Percentiles rank a stretch among this genome's conserved stretches.
These are phyloP conservation scores for Hydropotes inermis DNA, from an alignment of 2,113 vertebrate genomes.

Conservation along the genomic window DNA sequence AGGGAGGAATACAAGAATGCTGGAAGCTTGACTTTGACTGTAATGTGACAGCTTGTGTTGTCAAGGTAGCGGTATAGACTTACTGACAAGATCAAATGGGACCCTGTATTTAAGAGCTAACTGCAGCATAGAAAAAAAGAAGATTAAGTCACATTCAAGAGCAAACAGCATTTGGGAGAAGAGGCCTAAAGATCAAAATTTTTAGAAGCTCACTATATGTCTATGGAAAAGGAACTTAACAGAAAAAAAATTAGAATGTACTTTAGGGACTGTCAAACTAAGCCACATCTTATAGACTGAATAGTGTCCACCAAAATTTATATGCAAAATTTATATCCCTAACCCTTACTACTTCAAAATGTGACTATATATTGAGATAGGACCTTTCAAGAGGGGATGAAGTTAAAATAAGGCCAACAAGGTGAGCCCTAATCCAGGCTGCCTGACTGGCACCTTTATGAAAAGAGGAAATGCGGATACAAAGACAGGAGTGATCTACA, in stretches of 20 bases:
- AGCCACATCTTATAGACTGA: not conserved
- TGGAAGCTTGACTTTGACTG: not conserved
- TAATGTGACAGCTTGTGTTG: not conserved
- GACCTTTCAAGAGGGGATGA: not conserved
- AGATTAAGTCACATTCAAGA: not conserved
- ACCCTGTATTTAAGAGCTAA: not conserved
- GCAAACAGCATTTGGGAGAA: not conserved
- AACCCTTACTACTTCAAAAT: not conserved
- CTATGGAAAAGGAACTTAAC: not conserved
- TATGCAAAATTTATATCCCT: not conserved
- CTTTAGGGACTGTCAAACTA: not conserved
- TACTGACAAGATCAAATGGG: not conserved
- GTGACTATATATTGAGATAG: not conserved
- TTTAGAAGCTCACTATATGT: not conserved
- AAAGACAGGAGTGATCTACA: rapidly evolving
- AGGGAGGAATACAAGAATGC: not conserved
- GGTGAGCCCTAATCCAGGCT: not conserved
- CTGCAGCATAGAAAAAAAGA: not conserved
- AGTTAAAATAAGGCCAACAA: not conserved
- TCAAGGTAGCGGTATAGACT: not conserved
- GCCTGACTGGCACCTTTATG: not conserved
- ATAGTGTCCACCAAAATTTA: not conserved
- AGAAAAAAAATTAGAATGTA: not conserved
- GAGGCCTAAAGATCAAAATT: not conserved
- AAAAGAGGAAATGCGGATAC: not conserved